A percentile compares a stretch with the other conserved stretches of the same genome.
Conservation (phyloP, 2,113 vertebrate genomes). For the Tichodroma muraria region DNA sequence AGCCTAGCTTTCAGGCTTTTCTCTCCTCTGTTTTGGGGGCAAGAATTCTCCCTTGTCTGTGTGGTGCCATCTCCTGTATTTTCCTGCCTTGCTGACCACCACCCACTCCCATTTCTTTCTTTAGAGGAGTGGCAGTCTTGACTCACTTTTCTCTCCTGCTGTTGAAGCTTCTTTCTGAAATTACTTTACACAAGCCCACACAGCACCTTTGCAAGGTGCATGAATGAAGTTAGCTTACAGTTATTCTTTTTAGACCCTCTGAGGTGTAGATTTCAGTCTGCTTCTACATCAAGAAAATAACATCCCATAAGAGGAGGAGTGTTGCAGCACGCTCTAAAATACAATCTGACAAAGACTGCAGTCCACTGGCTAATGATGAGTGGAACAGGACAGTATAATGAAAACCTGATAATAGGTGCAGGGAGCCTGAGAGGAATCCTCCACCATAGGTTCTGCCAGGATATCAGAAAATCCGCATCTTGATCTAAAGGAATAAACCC, state of each 20-base stretch:
- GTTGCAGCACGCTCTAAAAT: not conserved
- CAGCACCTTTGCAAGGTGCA: not conserved
- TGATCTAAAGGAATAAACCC: not conserved
- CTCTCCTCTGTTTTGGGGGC: not conserved
- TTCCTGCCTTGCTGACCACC: not conserved
- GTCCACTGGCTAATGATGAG: accelerated
- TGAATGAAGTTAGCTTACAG: not conserved
- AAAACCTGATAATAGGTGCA: not conserved
- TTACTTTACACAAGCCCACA: not conserved
- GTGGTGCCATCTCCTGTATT: not conserved
- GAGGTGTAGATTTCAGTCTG: not conserved
- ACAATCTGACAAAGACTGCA: not conserved
- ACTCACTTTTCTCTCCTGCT: not conserved
- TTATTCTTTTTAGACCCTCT: not conserved
- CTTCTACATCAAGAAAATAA: not conserved
- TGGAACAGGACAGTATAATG: not conserved
- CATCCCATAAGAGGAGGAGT: not conserved
- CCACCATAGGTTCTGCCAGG: not conserved
- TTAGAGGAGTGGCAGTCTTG: not conserved
- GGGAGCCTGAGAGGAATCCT: not conserved
- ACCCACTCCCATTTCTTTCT: not conserved
- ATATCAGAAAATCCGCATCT: not conserved
- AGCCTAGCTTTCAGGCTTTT: not conserved
- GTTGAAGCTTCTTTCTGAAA: not conserved
- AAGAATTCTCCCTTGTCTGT: not conserved